phyloP scores from a whole-genome alignment of 1,140 invertebrate species.

The Drosophila kanapiae region DNA sequence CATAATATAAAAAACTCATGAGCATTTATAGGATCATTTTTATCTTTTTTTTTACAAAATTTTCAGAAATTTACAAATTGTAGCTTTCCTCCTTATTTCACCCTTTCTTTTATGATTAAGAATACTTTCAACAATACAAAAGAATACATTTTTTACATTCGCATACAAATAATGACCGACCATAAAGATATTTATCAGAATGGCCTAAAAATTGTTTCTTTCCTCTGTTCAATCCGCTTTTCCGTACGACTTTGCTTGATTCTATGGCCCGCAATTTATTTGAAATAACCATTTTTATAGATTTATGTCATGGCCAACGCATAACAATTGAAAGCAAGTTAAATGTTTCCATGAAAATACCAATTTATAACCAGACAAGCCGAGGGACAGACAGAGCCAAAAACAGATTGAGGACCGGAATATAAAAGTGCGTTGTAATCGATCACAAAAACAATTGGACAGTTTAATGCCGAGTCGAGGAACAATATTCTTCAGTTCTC shows the following conservation, averaged over 20 bases:
- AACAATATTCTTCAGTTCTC: background rate
- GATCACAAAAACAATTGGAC: conserved; percentile 63
- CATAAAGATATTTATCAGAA: conserved; percentile 29
- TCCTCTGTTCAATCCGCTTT: background rate
- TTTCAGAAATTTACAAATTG: background rate
- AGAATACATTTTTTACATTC: background rate
- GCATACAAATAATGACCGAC: conserved; percentile 2
- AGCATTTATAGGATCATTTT: background rate
- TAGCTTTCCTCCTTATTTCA: background rate
- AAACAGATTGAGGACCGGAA: conserved; percentile 51
- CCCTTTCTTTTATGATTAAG: background rate
- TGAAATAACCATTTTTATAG: conserved; percentile 44
- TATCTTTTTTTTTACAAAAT: background rate
- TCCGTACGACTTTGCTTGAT: conserved; percentile 3
- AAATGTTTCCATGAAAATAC: conserved; percentile 57
- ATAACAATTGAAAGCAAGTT: conserved; percentile 66
- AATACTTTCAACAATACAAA: background rate
- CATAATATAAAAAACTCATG: background rate
- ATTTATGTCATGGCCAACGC: conserved; percentile 64
- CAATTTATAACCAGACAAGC: conserved; percentile 66
- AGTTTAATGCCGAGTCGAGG: conserved; percentile 61
- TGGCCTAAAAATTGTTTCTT: conserved; percentile 26
- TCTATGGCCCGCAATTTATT: conserved; percentile 36
- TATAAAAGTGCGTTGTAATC: conserved; percentile 68
- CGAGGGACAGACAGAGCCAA: background rate